Evolutionary conservation across 2,113 vertebrate genomes (phyloP).

Genomic region (Melanocharis versteri): DNA sequence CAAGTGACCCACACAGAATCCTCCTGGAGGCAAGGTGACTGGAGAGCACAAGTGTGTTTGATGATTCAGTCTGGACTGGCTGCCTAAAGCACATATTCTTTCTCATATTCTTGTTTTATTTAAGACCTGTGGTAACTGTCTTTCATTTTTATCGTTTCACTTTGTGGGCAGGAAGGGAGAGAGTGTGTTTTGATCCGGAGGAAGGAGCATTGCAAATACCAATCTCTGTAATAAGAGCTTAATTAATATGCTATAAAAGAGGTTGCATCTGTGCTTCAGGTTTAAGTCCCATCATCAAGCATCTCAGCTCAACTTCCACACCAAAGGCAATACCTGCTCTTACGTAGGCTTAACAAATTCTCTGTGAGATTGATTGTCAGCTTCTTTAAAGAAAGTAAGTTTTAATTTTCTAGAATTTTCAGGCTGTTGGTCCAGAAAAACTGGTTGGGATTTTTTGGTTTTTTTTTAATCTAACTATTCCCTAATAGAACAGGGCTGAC

Average conservation of each 20-base stretch:
- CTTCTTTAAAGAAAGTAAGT: not conserved
- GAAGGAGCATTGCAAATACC: not conserved
- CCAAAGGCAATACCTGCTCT: not conserved
- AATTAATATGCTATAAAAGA: not conserved
- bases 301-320: not conserved
- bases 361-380: not conserved
- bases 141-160: not conserved
- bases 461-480: not conserved
- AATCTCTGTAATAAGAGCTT: not conserved
- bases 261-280: not conserved
- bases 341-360: not conserved
- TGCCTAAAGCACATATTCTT: not conserved
- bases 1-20: not conserved
- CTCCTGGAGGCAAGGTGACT: not conserved
- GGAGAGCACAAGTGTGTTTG: not conserved
- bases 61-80: not conserved
- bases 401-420: not conserved
- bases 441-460: not conserved
- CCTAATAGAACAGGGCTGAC: not conserved
- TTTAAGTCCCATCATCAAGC: not conserved
- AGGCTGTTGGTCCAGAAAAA: not conserved
- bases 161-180: not conserved
- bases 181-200: not conserved
- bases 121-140: not conserved
- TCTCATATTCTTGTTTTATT: not conserved